These are phyloP conservation scores for Digitonthophagus gazella DNA, from an alignment of 2,888 invertebrate genomes.

Conservation along the genomic window DNA sequence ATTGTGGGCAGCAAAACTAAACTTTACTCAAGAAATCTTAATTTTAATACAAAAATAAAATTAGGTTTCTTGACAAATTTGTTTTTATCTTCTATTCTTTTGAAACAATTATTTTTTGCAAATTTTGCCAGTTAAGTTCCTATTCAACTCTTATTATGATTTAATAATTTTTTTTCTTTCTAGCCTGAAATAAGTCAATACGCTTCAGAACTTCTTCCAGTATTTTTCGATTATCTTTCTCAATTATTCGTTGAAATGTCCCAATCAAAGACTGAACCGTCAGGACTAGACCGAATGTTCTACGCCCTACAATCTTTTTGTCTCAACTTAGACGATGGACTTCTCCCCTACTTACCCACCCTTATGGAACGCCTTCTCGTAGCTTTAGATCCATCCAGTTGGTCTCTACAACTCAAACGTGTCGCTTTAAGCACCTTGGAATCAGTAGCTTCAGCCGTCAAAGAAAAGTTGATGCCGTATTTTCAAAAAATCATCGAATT, in stretches of 20 bases:
- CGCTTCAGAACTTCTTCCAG: slow-evolving; percentile 68
- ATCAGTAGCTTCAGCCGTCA: slow-evolving; percentile 67
- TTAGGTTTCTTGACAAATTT: too few relatives aligned
- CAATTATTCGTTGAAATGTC: slow-evolving; percentile 59
- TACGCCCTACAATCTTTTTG: slow-evolving; percentile 79
- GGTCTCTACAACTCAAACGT: slow-evolving; percentile 62
- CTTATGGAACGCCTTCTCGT: slow-evolving; percentile 71
- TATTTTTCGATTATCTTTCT: slow-evolving; percentile 69
- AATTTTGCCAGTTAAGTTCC: neutral
- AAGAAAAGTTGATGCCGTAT: slow-evolving; percentile 68
- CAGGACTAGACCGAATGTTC: slow-evolving; percentile 70
- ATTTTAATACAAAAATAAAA: too few relatives aligned
- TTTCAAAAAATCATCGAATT: slow-evolving; percentile 66
- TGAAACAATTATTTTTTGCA: neutral
- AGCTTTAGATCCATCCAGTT: slow-evolving; percentile 57
- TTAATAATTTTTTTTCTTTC: slow-evolving; percentile 31
- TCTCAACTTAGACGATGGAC: slow-evolving; percentile 71
- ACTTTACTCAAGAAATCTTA: too few relatives aligned
- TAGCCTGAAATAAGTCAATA: slow-evolving; percentile 74
- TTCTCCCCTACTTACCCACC: slow-evolving; percentile 68
- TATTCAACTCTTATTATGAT: neutral
- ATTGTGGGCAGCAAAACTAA: too few relatives aligned
- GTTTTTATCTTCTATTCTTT: neutral
- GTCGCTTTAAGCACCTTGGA: slow-evolving; percentile 69
- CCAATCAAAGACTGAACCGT: slow-evolving; percentile 58